Evolutionary conservation across 2,113 vertebrate genomes (phyloP).

Genomic region (Connochaetes taurinus): DNA sequence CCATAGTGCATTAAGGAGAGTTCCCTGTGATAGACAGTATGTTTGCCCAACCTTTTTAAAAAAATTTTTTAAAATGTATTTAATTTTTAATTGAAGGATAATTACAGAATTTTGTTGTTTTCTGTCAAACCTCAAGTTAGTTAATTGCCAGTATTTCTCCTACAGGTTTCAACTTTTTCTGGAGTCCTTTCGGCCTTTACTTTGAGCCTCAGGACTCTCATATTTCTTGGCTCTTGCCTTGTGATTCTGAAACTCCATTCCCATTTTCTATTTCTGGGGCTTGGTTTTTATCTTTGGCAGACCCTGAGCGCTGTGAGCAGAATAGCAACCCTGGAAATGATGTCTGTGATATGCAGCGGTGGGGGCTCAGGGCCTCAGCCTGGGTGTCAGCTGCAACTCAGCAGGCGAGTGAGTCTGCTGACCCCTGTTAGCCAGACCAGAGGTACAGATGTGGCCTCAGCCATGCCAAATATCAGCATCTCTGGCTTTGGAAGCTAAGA

Average conservation of each 20-base stretch:
- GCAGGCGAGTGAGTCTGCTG: slow-evolving; percentile 35
- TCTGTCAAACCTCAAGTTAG: neutral
- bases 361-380: neutral
- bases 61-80: neutral
- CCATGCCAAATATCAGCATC: slow-evolving; percentile 34
- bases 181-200: neutral
- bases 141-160: neutral
- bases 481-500: slow-evolving; percentile 49
- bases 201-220: neutral
- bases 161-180: neutral
- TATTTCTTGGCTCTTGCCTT: neutral
- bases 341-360: neutral
- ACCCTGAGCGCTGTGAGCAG: neutral
- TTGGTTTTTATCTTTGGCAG: neutral
- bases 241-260: neutral
- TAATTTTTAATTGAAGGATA: neutral
- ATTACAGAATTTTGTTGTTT: neutral
- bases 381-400: slow-evolving; percentile 41
- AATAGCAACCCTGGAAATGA: slow-evolving; percentile 4
- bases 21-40: neutral
- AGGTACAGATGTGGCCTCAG: slow-evolving; percentile 53
- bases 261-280: neutral
- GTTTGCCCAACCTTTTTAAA: neutral
- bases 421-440: slow-evolving; percentile 28
- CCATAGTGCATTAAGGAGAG: neutral